A percentile compares a stretch with the other conserved stretches of the same genome.
Conservation (phyloP, 2,888 invertebrate species). For the Patella pellucida region DNA sequence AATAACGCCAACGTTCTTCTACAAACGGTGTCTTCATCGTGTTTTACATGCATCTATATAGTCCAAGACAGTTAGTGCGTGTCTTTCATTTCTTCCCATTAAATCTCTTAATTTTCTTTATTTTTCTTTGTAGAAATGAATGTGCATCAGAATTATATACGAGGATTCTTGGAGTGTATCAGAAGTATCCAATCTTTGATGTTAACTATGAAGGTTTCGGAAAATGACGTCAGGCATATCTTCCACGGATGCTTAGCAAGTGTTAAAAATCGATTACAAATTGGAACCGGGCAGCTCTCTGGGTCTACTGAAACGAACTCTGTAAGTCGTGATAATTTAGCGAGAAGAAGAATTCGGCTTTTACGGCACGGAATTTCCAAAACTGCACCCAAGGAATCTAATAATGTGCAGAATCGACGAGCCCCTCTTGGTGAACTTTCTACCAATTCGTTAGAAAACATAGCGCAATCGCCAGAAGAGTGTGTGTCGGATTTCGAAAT, state of each 20-base stretch:
- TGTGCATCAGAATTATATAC: background rate
- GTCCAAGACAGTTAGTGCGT: no score
- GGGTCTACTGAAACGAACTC: background rate
- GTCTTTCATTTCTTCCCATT: no score
- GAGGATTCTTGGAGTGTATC: background rate
- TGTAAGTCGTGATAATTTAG: background rate
- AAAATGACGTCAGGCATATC: background rate
- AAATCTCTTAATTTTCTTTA: no score
- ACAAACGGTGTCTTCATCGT: no score
- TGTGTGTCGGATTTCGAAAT: no score
- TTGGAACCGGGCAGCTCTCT: background rate
- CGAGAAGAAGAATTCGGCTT: background rate
- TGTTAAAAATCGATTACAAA: background rate
- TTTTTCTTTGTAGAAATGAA: background rate
- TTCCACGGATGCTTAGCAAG: background rate
- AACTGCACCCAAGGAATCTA: background rate
- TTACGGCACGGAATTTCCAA: background rate
- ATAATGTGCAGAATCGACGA: no score
- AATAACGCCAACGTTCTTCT: no score
- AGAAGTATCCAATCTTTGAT: background rate
- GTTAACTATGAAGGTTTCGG: background rate
- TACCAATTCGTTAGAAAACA: no score
- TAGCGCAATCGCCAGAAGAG: no score
- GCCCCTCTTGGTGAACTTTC: no score
- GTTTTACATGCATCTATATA: no score